Evolutionary conservation across 1,140 invertebrate species (phyloP).

Genomic region (Polypedilum vanderplanki): DNA sequence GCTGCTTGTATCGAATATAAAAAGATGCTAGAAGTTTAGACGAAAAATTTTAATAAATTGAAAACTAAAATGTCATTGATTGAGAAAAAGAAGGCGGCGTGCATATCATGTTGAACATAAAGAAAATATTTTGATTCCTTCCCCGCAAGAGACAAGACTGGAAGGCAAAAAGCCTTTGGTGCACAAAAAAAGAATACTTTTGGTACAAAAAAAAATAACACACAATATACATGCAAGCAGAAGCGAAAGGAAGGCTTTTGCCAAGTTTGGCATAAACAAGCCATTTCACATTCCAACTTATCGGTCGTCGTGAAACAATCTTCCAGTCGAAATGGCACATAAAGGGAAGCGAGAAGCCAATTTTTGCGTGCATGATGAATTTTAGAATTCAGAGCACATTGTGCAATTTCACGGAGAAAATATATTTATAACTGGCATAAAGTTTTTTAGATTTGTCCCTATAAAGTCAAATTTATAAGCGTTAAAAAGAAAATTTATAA

Average conservation of each 20-base stretch:
- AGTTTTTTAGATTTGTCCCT: too few species aligned
- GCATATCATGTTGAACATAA: not conserved
- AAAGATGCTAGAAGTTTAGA: too few species aligned
- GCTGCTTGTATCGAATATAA: not conserved
- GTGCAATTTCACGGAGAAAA: too few species aligned
- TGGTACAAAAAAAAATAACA: not conserved
- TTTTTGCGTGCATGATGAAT: constrained; percentile 17
- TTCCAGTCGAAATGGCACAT: not conserved
- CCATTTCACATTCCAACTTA: constrained; percentile 17
- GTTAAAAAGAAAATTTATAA: too few species aligned
- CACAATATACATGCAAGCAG: not conserved
- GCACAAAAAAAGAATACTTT: not conserved
- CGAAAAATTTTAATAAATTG: too few species aligned
- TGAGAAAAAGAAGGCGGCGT: not conserved
- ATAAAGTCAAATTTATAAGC: too few species aligned
- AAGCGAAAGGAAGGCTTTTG: constrained; percentile 10
- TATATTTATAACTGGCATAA: too few species aligned
- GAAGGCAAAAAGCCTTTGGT: not conserved
- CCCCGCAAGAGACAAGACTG: not conserved
- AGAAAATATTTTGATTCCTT: not conserved
- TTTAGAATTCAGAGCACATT: constrained; percentile 15
- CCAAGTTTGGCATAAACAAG: constrained; percentile 17
- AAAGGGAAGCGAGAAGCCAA: not conserved
- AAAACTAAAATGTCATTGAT: too few species aligned
- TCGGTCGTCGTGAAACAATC: constrained; percentile 16